phyloP scores from a whole-genome alignment of 1,140 invertebrate species.

The Ganaspis sp. region DNA sequence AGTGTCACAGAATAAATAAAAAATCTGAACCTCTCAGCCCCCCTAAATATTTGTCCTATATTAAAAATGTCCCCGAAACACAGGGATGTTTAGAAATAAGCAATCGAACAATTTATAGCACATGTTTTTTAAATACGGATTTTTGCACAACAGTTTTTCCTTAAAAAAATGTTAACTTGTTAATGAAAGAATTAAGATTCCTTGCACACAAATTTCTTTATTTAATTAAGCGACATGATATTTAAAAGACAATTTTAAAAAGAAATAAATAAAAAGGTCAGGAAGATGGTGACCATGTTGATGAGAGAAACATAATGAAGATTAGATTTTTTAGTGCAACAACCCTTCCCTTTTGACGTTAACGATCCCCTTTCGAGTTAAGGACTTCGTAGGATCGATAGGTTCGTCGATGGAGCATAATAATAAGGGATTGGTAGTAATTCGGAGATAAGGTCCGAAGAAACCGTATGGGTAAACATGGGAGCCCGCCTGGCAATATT shows the following conservation, averaged over 20 bases:
- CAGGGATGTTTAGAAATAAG: no score
- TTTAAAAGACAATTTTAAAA: not conserved
- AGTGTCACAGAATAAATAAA: no score
- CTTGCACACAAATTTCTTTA: no score
- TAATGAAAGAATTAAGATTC: no score
- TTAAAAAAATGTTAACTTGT: no score
- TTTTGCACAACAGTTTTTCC: no score
- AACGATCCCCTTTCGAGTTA: conserved; percentile 32
- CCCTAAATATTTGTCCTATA: no score
- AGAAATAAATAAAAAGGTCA: not conserved
- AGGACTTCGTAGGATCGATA: conserved; percentile 44
- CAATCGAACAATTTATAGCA: no score
- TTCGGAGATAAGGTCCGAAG: conserved; percentile 27
- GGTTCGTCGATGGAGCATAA: conserved; percentile 37
- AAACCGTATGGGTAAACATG: conserved; percentile 22
- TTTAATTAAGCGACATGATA: no score
- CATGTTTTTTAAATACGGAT: no score
- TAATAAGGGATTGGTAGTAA: conserved; percentile 38
- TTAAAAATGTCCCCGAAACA: no score
- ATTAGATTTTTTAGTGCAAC: not conserved
- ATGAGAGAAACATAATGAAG: not conserved
- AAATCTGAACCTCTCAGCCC: no score
- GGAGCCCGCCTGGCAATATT: not conserved
- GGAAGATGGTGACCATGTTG: not conserved
- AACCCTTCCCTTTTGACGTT: conserved; percentile 38